phyloP scores from a whole-genome alignment of 2,888 invertebrate species.

The Eristalis arbustorum region DNA sequence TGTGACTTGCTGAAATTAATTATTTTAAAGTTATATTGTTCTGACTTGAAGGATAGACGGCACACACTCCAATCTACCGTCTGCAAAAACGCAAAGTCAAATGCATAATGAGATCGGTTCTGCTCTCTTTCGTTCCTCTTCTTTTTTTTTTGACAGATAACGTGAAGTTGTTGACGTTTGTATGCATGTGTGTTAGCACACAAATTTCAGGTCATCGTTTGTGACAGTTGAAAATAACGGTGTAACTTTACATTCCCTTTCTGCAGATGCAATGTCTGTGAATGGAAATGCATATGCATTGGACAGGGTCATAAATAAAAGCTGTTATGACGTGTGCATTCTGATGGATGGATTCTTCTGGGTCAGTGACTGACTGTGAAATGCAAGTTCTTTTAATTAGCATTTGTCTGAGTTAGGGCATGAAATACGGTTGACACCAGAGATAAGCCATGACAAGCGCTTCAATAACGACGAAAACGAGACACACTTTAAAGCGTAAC shows the following conservation, averaged over 20 bases:
- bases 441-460: no score
- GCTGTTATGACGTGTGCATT: neutral
- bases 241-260: neutral
- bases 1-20: constrained; percentile 31
- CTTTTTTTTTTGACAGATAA: neutral
- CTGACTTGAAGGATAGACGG: constrained; percentile 3
- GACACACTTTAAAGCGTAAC: no score
- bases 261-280: neutral
- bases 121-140: neutral
- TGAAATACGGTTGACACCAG: neutral
- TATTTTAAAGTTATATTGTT: constrained; percentile 16
- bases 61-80: no score
- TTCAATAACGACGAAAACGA: no score
- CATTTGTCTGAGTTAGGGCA: neutral
- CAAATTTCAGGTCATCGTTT: neutral
- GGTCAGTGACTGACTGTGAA: neutral
- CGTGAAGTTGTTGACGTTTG: neutral
- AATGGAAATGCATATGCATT: neutral
- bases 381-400: neutral
- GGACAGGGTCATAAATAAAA: neutral
- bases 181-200: neutral
- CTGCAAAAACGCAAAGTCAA: constrained; percentile 30
- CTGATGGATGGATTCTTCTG: neutral
- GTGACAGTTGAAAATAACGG: neutral
- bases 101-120: constrained; percentile 17